Conservation (phyloP, 1,140 invertebrate genomes). For the Pseudomyrmex gracilis region DNA sequence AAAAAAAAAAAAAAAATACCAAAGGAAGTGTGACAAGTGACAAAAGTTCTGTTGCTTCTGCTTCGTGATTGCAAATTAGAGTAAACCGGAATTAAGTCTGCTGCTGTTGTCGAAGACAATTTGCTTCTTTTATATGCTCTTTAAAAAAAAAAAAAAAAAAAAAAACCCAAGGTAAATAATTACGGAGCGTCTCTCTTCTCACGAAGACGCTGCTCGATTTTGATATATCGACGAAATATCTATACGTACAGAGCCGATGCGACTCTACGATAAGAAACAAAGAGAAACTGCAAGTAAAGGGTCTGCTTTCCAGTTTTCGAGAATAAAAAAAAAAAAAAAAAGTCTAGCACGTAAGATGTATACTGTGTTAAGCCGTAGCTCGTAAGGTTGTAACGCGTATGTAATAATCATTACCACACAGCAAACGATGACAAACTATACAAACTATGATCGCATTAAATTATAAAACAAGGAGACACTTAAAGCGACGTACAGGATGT, state of each 20-base stretch:
- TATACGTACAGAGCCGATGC: background rate
- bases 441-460: constrained; percentile 49
- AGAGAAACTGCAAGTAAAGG: constrained; percentile 8
- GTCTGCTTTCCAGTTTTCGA: constrained; percentile 47
- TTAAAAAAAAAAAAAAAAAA: background rate
- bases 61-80: constrained; percentile 60
- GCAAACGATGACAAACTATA: constrained; percentile 10
- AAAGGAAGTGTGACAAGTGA: constrained; percentile 26
- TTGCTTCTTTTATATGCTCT: constrained; percentile 47
- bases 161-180: background rate
- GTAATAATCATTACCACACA: constrained; percentile 55
- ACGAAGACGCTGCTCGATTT: constrained; percentile 40
- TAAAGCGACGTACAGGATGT: constrained; percentile 43
- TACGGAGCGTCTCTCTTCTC: constrained; percentile 23
- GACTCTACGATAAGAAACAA: constrained; percentile 3
- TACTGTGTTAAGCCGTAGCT: constrained; percentile 61
- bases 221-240: constrained; percentile 43
- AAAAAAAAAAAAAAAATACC: constrained; percentile 2
- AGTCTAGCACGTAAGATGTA: constrained; percentile 65
- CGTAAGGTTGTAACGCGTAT: constrained; percentile 61
- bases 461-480: constrained; percentile 50
- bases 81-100: constrained; percentile 32
- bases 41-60: constrained; percentile 46
- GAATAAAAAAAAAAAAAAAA: constrained; percentile 26
- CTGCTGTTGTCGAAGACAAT: constrained; percentile 25